Evolutionary conservation across 2,888 invertebrate species (phyloP).

Genomic region (Nesidiocoris tenuis): DNA sequence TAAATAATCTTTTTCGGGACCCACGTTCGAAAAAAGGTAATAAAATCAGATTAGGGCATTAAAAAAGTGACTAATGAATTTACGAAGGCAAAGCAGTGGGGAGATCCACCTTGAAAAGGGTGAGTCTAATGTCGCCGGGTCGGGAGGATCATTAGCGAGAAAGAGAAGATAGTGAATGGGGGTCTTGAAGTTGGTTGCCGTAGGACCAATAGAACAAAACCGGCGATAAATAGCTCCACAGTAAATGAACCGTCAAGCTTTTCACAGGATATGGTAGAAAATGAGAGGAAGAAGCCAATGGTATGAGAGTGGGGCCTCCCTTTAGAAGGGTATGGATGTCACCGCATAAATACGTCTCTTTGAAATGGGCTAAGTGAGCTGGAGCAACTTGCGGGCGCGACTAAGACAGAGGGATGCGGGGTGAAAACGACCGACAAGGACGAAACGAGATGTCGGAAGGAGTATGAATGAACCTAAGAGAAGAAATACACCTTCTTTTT

Average conservation of each 20-base stretch:
- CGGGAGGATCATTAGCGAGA: constrained; percentile 22
- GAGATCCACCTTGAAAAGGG: constrained; percentile 20
- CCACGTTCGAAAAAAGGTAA: neutral
- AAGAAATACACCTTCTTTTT: constrained; percentile 29
- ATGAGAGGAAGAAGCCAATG: neutral
- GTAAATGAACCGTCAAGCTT: constrained; percentile 39
- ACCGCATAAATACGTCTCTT: constrained; percentile 33
- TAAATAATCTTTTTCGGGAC: neutral
- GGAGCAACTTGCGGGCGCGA: constrained; percentile 1
- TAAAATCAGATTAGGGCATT: neutral
- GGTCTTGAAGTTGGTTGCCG: neutral
- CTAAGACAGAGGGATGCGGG: neutral
- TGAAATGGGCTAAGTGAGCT: constrained; percentile 4
- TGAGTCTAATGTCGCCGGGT: constrained; percentile 11
- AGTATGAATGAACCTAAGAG: constrained; percentile 25
- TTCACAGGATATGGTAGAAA: constrained; percentile 13
- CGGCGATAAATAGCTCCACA: constrained; percentile 31
- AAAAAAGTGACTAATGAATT: constrained; percentile 14
- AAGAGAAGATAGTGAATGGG: neutral
- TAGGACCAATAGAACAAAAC: constrained; percentile 38
- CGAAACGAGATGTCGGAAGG: neutral
- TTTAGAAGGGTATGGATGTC: constrained; percentile 36
- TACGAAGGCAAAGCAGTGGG: neutral
- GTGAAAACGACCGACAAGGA: neutral
- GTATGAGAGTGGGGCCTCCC: neutral